Percentiles rank a stretch among this genome's conserved stretches.
These are phyloP conservation scores for Cataglyphis albicans DNA, from an alignment of 2,888 invertebrate genomes.

Conservation along the genomic window DNA sequence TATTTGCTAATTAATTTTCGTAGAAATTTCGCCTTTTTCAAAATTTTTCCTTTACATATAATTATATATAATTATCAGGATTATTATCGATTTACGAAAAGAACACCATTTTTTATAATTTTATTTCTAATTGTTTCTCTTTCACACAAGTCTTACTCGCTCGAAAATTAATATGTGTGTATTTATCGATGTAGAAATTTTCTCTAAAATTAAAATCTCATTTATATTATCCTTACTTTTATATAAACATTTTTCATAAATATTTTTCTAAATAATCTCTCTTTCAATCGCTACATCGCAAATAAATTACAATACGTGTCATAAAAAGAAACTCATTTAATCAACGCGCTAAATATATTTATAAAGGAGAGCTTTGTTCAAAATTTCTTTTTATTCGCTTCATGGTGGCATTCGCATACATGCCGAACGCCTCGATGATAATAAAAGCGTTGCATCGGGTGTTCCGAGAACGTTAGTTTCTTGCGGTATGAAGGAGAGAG, in stretches of 20 bases:
- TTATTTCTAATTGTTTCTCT: neutral
- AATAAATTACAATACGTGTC: neutral
- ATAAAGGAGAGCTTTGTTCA: neutral
- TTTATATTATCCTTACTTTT: neutral
- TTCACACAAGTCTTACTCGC: neutral
- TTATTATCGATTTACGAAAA: neutral
- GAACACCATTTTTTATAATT: neutral
- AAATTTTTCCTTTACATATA: neutral
- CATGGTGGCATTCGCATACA: conserved; percentile 38
- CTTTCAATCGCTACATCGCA: neutral
- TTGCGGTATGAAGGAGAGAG: conserved; percentile 58
- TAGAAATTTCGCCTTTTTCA: neutral
- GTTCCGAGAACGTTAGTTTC: conserved; percentile 72
- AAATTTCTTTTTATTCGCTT: conserved; percentile 11
- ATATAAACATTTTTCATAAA: neutral
- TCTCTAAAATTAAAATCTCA: neutral
- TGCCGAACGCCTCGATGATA: conserved; percentile 23
- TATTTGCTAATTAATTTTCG: neutral
- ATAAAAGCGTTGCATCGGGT: conserved; percentile 39
- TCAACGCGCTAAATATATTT: neutral
- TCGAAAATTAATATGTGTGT: neutral
- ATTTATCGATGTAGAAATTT: neutral
- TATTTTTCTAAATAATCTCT: neutral
- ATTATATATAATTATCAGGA: too few relatives aligned
- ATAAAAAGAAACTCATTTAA: neutral